Evolutionary conservation across 2,888 invertebrate genomes (phyloP), one percentile per base, ranked within the genome.

Genomic region (Autographa gamma): DNA sequence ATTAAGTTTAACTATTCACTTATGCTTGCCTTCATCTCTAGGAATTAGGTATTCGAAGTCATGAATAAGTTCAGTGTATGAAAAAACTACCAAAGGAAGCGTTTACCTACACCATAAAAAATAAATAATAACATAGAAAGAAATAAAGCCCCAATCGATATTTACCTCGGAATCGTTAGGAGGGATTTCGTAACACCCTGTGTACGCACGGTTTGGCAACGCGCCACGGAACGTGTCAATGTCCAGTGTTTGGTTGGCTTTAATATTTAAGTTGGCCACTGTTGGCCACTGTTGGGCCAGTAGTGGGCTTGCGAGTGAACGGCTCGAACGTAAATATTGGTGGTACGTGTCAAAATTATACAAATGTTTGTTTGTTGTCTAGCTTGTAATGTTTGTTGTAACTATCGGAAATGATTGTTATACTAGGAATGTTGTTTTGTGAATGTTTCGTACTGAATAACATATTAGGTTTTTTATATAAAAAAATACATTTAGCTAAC

Each of bases 251-350:
- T 31, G 69, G 65, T 63, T 60, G 66, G 77, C 69, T 80, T 78
- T 73, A 76, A 78, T 78, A 78, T 78, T 78, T 76, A 76, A 78
- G 73, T 78, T 80, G 77, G 77, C 69, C 63, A 68, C 71, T 19
- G 63, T 58, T 41, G 25, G 25, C 25, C 25, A 25, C 25, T 25
- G 25, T 25, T 25, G 25, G 25, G 25, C 25, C 25, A 25, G 25
- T 25, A 25, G 25, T 25, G 71, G 76, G 56, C 67, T 63, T 77
- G 25, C 38, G 16, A 32, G 38, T 59, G n/a, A 59, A 32, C 25
- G 13, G 18, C 43, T 67, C 71, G 67, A 60, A 67, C 52, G 41
- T 60, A 77, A 72, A 80, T 66, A 72, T 25, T n/a, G 0, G 25
- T 2, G 16, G 59, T 34, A 66, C 76, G 19, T 66, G 68, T 76